phyloP scores from a whole-genome alignment of 1,140 invertebrate genomes.

The Drosophila chauvacae region DNA sequence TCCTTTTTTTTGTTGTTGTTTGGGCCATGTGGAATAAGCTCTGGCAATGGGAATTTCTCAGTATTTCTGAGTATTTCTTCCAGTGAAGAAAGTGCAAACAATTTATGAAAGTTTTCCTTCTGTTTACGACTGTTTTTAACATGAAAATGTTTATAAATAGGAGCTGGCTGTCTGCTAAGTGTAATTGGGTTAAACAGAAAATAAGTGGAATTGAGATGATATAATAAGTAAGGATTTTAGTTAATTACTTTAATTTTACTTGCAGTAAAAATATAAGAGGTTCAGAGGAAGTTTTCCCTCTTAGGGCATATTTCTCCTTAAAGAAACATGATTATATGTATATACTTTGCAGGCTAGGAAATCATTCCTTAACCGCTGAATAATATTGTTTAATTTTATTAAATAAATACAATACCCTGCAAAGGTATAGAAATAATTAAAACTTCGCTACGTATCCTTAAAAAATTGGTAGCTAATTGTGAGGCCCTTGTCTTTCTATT shows the following conservation, averaged over 20 bases:
- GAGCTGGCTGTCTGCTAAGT: neutral
- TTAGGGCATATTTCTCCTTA: too few species aligned
- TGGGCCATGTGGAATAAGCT: slow-evolving; percentile 32
- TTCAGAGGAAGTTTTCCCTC: too few species aligned
- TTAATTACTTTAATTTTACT: too few species aligned
- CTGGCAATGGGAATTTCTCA: slow-evolving; percentile 27
- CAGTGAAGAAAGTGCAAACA: slow-evolving; percentile 65
- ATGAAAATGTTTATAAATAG: slow-evolving; percentile 66
- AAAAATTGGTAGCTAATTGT: neutral
- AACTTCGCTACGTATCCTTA: neutral
- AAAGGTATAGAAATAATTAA: neutral
- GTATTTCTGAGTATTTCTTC: slow-evolving; percentile 36
- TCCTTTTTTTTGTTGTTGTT: slow-evolving; percentile 4
- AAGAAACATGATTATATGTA: too few species aligned
- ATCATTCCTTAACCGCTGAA: too few species aligned
- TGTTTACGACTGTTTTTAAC: slow-evolving; percentile 54
- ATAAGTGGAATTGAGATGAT: neutral
- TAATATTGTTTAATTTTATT: too few species aligned
- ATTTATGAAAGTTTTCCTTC: slow-evolving; percentile 54
- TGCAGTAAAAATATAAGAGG: too few species aligned
- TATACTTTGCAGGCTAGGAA: neutral
- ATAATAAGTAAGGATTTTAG: neutral
- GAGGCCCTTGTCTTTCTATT: slow-evolving; percentile 1
- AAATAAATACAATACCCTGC: neutral
- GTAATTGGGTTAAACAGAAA: slow-evolving; percentile 23